Percentiles rank a stretch among this genome's conserved stretches.
phyloP scores from a whole-genome alignment of 2,113 vertebrate genomes.

The Clarias batrachus region DNA sequence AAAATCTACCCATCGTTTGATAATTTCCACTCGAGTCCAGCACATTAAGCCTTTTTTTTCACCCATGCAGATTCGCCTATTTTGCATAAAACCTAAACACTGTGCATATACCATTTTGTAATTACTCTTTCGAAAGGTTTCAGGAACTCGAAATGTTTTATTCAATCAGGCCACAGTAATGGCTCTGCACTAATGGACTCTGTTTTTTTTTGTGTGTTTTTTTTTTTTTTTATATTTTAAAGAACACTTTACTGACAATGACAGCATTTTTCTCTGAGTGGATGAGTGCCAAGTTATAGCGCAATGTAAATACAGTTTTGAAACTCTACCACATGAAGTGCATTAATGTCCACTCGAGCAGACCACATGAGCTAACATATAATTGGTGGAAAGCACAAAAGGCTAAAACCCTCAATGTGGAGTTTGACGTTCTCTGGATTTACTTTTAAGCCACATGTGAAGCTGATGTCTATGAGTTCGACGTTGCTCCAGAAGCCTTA shows the following conservation, averaged over 20 bases:
- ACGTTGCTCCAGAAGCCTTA: neutral
- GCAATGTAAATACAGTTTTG: slow-evolving; percentile 24
- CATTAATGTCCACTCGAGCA: slow-evolving; percentile 19
- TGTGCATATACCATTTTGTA: slow-evolving; percentile 16
- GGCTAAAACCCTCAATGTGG: neutral
- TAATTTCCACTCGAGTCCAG: slow-evolving; percentile 21
- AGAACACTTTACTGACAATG: slow-evolving; percentile 34
- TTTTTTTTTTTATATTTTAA: slow-evolving; percentile 33
- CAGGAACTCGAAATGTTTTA: slow-evolving; percentile 39
- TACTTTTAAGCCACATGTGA: slow-evolving; percentile 11
- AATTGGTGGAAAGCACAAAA: slow-evolving; percentile 2
- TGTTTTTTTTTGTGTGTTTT: slow-evolving; percentile 24
- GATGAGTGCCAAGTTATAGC: slow-evolving; percentile 28
- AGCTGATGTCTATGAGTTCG: neutral
- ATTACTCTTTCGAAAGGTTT: slow-evolving; percentile 40
- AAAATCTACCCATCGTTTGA: slow-evolving; percentile 18
- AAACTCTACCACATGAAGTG: slow-evolving; percentile 16
- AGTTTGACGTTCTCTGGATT: neutral
- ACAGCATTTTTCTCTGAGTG: slow-evolving; percentile 34
- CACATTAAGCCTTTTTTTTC: slow-evolving; percentile 14
- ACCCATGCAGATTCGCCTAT: slow-evolving; percentile 27
- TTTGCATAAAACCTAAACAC: slow-evolving; percentile 42
- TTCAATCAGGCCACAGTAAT: slow-evolving; percentile 42
- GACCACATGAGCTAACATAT: slow-evolving; percentile 2
- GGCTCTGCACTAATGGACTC: slow-evolving; percentile 41